These are phyloP conservation scores for Lophotis ruficrista DNA, from an alignment of 2,113 vertebrate species.

Conservation along the genomic window DNA sequence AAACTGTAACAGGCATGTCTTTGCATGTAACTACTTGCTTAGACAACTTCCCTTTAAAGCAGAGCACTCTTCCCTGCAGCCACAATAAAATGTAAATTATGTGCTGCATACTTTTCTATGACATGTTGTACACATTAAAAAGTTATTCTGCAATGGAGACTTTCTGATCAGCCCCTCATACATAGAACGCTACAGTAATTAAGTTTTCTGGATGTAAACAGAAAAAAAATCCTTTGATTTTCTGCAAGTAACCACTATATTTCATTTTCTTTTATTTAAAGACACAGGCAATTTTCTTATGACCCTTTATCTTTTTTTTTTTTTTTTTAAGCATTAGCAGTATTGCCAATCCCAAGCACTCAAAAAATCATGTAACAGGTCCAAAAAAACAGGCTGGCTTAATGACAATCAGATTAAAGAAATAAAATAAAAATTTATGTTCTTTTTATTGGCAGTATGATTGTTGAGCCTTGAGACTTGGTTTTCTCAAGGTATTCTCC, in stretches of 20 bases:
- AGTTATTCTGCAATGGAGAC: not conserved
- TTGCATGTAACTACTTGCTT: slow-evolving; percentile 25
- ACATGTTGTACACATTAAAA: not conserved
- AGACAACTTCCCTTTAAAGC: slow-evolving; percentile 32
- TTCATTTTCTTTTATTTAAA: slow-evolving; percentile 18
- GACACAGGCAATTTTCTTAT: not conserved
- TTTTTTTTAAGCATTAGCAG: not conserved
- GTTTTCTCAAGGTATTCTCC: slow-evolving; percentile 17
- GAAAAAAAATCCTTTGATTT: not conserved
- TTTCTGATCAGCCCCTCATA: not conserved
- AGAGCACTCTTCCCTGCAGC: slow-evolving; percentile 18
- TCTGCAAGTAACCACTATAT: not conserved
- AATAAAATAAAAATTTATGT: slow-evolving; percentile 56
- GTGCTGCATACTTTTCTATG: not conserved
- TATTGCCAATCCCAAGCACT: slow-evolving; percentile 23
- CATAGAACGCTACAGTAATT: not conserved
- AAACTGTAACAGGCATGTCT: slow-evolving; percentile 23
- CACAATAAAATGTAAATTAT: slow-evolving; percentile 40
- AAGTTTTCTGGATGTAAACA: not conserved
- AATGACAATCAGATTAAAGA: slow-evolving; percentile 66
- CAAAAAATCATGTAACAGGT: not conserved
- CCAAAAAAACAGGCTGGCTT: slow-evolving; percentile 18
- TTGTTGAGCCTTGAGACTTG: not conserved
- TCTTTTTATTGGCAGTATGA: slow-evolving; percentile 54
- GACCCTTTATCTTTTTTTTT: not conserved